Percentiles rank a stretch among this genome's conserved stretches.
phyloP scores from a whole-genome alignment of 2,797 vertebrate species.

The Paedocypris micromegethes region DNA sequence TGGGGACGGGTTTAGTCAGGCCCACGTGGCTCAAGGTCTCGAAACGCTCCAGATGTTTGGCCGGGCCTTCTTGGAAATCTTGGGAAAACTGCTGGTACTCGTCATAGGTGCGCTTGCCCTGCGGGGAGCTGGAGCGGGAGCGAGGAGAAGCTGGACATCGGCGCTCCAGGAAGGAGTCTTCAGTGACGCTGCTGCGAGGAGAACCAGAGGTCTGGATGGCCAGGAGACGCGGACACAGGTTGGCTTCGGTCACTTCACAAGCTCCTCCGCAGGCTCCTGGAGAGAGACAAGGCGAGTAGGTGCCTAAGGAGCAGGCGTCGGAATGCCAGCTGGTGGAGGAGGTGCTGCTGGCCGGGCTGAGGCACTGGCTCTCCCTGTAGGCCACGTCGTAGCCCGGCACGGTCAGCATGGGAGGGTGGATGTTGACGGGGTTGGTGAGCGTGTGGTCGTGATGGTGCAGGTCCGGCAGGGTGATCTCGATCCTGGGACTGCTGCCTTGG shows the following conservation, averaged over 20 bases:
- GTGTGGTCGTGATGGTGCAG: conserved; percentile 79
- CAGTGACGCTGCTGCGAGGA: conserved; percentile 82
- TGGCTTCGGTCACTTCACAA: conserved; percentile 69
- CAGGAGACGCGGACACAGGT: conserved; percentile 85
- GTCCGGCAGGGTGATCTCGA: conserved; percentile 93
- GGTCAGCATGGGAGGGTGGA: conserved; percentile 73
- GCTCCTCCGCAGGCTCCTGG: conserved; percentile 58
- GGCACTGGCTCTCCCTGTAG: conserved; percentile 80
- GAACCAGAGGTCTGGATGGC: conserved; percentile 85
- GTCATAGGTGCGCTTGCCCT: conserved; percentile 84
- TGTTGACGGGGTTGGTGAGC: conserved; percentile 71
- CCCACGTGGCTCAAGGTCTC: conserved; percentile 66
- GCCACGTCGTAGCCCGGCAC: conserved; percentile 74
- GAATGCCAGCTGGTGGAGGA: conserved; percentile 93
- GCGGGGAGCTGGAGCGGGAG: conserved; percentile 86
- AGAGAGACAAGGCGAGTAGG: conserved; percentile 82
- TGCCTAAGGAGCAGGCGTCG: conserved; percentile 81
- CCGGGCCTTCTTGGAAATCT: conserved; percentile 66
- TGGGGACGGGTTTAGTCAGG: conserved; percentile 67
- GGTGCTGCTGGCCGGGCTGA: conserved; percentile 93
- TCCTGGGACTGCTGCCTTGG: conserved; percentile 82
- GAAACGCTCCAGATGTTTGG: conserved; percentile 71
- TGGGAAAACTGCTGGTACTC: conserved; percentile 74
- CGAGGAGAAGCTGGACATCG: conserved; percentile 75
- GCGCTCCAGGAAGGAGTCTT: conserved; percentile 78